Evolutionary conservation across 2,113 vertebrate species (phyloP).

Genomic region (Prinia subflava): DNA sequence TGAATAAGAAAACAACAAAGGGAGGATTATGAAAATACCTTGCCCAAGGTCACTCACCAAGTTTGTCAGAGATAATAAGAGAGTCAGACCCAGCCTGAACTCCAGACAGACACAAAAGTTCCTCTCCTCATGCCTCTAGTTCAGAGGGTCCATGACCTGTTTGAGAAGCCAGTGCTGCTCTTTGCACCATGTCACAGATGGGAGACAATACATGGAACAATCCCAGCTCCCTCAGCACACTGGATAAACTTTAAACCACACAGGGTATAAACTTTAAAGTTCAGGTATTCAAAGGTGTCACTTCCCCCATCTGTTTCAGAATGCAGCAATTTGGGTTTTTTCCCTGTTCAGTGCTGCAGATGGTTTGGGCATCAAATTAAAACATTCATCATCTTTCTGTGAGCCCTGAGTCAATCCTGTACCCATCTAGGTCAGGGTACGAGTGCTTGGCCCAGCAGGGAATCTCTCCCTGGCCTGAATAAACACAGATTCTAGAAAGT

Average conservation of each 20-base stretch:
- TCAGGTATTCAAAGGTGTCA: not conserved
- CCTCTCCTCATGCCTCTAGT: not conserved
- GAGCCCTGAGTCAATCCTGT: not conserved
- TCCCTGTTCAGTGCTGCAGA: not conserved
- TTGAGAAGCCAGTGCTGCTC: not conserved
- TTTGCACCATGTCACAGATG: not conserved
- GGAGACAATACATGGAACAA: not conserved
- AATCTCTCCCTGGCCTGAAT: not conserved
- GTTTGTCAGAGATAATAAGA: not conserved
- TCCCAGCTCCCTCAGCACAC: not conserved
- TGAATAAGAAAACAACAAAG: not conserved
- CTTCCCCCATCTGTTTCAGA: not conserved
- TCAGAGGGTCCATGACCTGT: not conserved
- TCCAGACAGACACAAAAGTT: not conserved
- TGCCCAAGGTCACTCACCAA: not conserved
- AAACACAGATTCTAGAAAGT: not conserved
- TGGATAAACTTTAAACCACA: not conserved
- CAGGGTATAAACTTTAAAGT: not conserved
- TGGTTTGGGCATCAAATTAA: not conserved
- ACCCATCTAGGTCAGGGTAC: fast-evolving
- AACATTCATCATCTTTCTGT: not conserved
- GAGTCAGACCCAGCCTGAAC: not conserved
- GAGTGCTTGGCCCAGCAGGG: not conserved
- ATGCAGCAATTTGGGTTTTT: not conserved
- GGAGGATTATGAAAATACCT: not conserved